A percentile compares a stretch with the other conserved stretches of the same genome.
phyloP scores from a whole-genome alignment of 2,797 vertebrate species.

The Gorsachius magnificus region DNA sequence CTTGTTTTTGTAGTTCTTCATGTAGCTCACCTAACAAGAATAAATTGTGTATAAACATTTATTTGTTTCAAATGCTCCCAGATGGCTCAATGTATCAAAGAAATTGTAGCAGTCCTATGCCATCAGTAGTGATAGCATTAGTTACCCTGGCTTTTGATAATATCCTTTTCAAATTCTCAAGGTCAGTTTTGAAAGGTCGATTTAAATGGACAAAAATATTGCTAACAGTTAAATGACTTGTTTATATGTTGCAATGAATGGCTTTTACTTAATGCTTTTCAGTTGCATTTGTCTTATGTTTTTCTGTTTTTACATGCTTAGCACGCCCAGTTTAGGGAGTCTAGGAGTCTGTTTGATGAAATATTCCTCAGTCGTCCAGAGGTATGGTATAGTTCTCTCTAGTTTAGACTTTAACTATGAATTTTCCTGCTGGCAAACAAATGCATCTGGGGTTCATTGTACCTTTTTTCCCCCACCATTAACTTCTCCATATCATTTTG shows the following conservation, averaged over 20 bases:
- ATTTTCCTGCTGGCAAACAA: slow-evolving; percentile 59
- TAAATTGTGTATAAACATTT: background rate
- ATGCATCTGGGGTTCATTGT: background rate
- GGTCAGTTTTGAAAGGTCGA: background rate
- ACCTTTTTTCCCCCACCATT: background rate
- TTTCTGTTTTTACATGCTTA: slow-evolving; percentile 74
- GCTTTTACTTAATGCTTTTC: slow-evolving; percentile 69
- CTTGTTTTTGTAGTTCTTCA: background rate
- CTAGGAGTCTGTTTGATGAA: slow-evolving; percentile 80
- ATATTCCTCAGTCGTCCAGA: slow-evolving; percentile 78
- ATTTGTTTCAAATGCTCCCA: background rate
- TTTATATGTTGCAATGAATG: slow-evolving; percentile 62
- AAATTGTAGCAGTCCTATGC: background rate
- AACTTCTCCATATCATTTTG: background rate
- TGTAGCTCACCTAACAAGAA: background rate
- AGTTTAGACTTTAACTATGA: slow-evolving; percentile 69
- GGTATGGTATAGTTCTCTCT: slow-evolving; percentile 76
- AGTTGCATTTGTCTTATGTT: slow-evolving; percentile 70
- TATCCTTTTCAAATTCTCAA: background rate
- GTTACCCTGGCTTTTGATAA: background rate
- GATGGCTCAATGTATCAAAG: background rate
- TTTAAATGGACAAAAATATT: background rate
- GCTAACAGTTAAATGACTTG: slow-evolving; percentile 29
- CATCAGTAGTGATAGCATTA: background rate
- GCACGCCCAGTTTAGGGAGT: slow-evolving; percentile 75